A percentile compares a stretch with the other conserved stretches of the same genome.
Evolutionary conservation across 1,140 invertebrate species (phyloP).

Genomic region (Panagrolaimus sp.): DNA sequence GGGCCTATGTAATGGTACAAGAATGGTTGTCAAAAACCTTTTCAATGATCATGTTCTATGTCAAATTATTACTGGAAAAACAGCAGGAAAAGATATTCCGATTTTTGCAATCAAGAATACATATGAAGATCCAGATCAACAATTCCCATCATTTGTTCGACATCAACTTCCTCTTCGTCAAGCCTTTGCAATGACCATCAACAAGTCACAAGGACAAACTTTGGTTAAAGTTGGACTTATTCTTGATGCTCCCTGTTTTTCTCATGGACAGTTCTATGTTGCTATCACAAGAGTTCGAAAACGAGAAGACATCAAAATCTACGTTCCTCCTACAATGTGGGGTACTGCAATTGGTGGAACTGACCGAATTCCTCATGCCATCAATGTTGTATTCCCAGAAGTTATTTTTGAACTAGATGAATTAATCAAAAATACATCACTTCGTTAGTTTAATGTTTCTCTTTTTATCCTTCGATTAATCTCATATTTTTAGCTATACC

Average conservation of each 20-base stretch:
- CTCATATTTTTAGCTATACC: no score
- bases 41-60: neutral
- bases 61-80: neutral
- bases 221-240: slow-evolving; percentile 55
- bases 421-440: no score
- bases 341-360: no score
- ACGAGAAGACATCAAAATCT: neutral
- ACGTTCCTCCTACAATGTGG: neutral
- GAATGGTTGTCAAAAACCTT: neutral
- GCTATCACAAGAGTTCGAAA: neutral
- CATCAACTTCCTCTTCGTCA: slow-evolving; percentile 62
- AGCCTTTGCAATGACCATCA: slow-evolving; percentile 63
- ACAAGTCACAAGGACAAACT: slow-evolving; percentile 63
- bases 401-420: no score
- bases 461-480: no score
- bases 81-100: neutral
- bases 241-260: slow-evolving; percentile 58
- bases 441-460: no score
- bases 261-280: slow-evolving; percentile 59
- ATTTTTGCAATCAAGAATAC: neutral
- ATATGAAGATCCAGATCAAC: neutral
- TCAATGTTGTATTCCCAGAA: no score
- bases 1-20: slow-evolving; percentile 9
- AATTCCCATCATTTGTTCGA: slow-evolving; percentile 26
- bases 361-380: no score